These are phyloP conservation scores for Taphrorychus bicolor DNA, from an alignment of 2,888 invertebrate species.

Conservation along the genomic window DNA sequence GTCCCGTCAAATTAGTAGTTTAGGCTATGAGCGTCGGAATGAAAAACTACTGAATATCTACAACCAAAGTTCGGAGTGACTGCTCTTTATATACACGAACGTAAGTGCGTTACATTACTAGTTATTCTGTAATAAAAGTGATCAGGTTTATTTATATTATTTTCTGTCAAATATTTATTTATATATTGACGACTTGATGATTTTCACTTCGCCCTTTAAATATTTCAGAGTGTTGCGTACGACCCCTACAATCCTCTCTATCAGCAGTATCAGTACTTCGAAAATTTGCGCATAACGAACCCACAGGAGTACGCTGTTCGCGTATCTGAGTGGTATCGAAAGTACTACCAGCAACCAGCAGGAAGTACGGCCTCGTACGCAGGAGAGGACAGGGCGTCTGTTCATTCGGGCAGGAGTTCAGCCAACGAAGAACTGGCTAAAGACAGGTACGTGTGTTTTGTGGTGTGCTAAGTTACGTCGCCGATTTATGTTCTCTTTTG, in stretches of 20 bases:
- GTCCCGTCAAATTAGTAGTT: no score
- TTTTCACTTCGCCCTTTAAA: no score
- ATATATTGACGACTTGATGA: no score
- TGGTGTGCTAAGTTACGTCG: not conserved
- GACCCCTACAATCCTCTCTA: slow-evolving; percentile 69
- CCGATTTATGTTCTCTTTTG: not conserved
- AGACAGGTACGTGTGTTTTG: slow-evolving; percentile 63
- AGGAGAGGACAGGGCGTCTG: slow-evolving; percentile 76
- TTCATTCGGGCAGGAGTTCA: slow-evolving; percentile 85
- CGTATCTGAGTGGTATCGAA: slow-evolving; percentile 81
- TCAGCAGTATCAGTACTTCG: slow-evolving; percentile 75
- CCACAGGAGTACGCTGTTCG: slow-evolving; percentile 81
- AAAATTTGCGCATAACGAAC: slow-evolving; percentile 77
- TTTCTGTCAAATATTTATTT: no score
- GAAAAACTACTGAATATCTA: no score
- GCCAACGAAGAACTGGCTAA: slow-evolving; percentile 69
- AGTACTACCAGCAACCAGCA: slow-evolving; percentile 64
- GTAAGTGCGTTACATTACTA: no score
- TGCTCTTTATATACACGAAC: no score
- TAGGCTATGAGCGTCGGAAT: no score
- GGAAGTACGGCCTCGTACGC: slow-evolving; percentile 50
- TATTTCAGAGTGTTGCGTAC: slow-evolving; percentile 50
- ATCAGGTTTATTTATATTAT: no score
- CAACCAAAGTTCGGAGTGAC: no score
- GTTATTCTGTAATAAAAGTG: no score